Base-by-base conservation (phyloP, 2,888 invertebrate genomes). In the Drosophila pegasa region DNA sequence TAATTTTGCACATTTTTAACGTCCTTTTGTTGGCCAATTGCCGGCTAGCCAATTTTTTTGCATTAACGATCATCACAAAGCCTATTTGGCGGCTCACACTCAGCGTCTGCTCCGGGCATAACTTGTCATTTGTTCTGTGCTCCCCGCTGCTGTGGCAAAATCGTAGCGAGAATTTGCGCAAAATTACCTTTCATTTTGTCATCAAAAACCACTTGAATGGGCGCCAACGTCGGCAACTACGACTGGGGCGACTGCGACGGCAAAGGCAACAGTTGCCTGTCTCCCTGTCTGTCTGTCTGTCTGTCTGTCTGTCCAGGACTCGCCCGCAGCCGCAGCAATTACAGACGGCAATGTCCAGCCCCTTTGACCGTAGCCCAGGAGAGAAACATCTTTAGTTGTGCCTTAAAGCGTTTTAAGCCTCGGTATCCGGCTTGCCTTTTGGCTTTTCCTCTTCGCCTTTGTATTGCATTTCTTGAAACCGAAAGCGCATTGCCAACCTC, bases 111-210 rank as follows among this genome's bases (percentile, higher is more conserved):
- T 43, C 29, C 45, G 75, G 78, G 87, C 84, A 88, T 87, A 85
- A 86, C 75, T 85, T 88, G 87, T 79, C 81, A 88, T 87, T 88
- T 88, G 85, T 77, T 73, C 65, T 41, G 79, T 68, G 41, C 78
- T 70, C 80, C 80, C 72, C 59, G 64, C 55, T 43, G 81, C 55
- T 47, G 81, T 56, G 68, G 58, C 59, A 66, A 78, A 80, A 83
- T 75, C 84, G 70, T 63, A 57, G 65, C 72, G 50, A 70, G 71
- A 71, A 83, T 85, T 90, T 83, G 71, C 85, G 81, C 87, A 80
- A 90, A 91, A 91, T 91, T 91, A 91, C 91, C 91, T 90, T 91
- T 91, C 89, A 90, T 90, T 91, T 90, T 90, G 77, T 86, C 87
- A 89, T 88, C 89, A 91, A 90, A 89, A 87, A 91, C 88, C 91